Conservation (phyloP, 2,113 vertebrate genomes). For the Gorilla gorilla region DNA sequence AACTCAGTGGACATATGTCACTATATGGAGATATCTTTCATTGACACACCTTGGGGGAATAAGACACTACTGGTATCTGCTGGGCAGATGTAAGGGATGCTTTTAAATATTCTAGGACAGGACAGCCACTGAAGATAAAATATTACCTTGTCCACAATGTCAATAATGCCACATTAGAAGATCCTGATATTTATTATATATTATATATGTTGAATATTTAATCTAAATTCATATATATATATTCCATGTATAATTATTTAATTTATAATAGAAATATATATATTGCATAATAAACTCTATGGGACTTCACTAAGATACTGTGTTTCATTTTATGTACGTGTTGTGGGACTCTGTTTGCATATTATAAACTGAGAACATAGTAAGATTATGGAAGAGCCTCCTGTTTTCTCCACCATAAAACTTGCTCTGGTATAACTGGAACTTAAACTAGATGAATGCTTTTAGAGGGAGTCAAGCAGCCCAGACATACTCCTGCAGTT, state of each 20-base stretch:
- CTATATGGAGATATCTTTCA: neutral
- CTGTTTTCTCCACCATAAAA: neutral
- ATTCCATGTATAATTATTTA: neutral
- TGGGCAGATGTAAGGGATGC: neutral
- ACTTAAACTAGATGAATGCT: neutral
- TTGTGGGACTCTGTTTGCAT: neutral
- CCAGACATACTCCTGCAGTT: neutral
- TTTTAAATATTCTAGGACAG: neutral
- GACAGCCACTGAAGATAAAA: neutral
- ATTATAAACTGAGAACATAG: neutral
- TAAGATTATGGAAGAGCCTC: neutral
- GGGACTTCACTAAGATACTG: neutral
- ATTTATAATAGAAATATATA: neutral
- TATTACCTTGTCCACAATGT: neutral
- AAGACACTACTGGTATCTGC: too few relatives aligned
- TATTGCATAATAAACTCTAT: neutral
- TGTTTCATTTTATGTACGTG: neutral
- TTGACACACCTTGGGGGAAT: neutral
- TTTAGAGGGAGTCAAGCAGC: neutral
- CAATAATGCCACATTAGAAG: neutral
- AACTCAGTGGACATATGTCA: neutral
- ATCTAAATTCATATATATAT: neutral
- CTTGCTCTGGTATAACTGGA: neutral
- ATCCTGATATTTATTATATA: too few relatives aligned
- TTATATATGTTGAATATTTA: neutral